Percentiles rank a stretch among this genome's conserved stretches.
Evolutionary conservation across 2,888 invertebrate genomes (phyloP).

Genomic region (Poecilobothrus nobilitatus): DNA sequence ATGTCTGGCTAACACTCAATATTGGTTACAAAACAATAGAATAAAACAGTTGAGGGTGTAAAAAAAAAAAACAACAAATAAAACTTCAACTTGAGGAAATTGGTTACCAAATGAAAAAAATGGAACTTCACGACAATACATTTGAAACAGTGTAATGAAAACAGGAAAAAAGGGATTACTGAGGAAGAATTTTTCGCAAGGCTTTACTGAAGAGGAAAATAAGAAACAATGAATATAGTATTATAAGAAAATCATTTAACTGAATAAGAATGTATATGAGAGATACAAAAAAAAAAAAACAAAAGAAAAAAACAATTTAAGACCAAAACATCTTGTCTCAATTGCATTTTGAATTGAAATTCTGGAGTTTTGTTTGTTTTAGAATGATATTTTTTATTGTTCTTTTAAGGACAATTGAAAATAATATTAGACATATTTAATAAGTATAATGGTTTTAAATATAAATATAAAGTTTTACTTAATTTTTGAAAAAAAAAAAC

Average conservation of each 20-base stretch:
- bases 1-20: conserved; percentile 3
- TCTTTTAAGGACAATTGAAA: not conserved
- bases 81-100: too few relatives aligned
- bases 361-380: not conserved
- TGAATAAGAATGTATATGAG: not conserved
- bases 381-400: not conserved
- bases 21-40: not conserved
- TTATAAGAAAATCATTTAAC: not conserved
- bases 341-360: not conserved
- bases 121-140: too few relatives aligned
- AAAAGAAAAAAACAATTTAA: not conserved
- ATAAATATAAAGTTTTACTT: not conserved
- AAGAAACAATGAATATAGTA: not conserved
- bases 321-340: not conserved
- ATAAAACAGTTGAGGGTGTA: not conserved
- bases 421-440: not conserved
- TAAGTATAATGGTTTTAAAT: not conserved
- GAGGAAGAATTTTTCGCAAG: too few relatives aligned
- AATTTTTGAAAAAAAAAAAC: not conserved
- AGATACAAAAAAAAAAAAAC: too few relatives aligned
- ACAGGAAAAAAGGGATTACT: too few relatives aligned
- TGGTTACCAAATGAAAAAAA: too few relatives aligned
- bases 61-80: too few relatives aligned
- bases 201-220: too few relatives aligned
- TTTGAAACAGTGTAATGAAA: too few relatives aligned